Evolutionary conservation across 2,113 vertebrate species (phyloP), one percentile per base, ranked within the genome.

Genomic region (Malurus alboscapulatus): DNA sequence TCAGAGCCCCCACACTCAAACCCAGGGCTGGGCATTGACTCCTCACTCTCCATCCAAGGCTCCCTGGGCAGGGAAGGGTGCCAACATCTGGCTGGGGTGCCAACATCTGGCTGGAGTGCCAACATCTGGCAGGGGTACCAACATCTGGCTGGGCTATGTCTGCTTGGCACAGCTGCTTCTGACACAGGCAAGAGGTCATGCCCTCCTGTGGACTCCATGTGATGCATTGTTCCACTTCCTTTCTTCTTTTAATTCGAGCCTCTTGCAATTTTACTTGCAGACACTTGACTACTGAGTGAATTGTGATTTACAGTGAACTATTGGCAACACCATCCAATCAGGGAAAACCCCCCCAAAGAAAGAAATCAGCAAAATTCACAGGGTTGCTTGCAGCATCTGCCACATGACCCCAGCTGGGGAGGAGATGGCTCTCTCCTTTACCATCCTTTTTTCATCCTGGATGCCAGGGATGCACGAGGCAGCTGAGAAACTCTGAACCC

Each of bases 21-120:
- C 0, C 2, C 12, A 16, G 38, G n/a, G 53, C 4, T 75, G 45
- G 9, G 36, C 61, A 29, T 8, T 1, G 0, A 2, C 27, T 58
- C 32, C 21, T n/a, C 17, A 32, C 5, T 11, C 45, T 47, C 76
- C 61, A 29, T n/a, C 40, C 0, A 0, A 29, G 51, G 15, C 38
- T 34, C 45, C 29, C 47, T 50, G 0, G 0, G 48, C 4, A 6
- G 17, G 54, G 77, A 48, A 59, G 13, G 40, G 10, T 79, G 87
- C 78, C 81, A 68, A 26, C 82, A 79, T 84, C 76, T 93, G 87
- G n/a, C 66, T 34, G 34, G 34, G 34, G 34, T 34, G 34, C 34
- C 34, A 34, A 34, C 34, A 34, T 34, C 34, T 34, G 34, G 34
- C 34, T 2, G 0, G 71, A 71, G 21, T 30, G 44, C 44, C 45